Conservation (phyloP, 2,797 vertebrate genomes). For the Ceryle rudis region DNA sequence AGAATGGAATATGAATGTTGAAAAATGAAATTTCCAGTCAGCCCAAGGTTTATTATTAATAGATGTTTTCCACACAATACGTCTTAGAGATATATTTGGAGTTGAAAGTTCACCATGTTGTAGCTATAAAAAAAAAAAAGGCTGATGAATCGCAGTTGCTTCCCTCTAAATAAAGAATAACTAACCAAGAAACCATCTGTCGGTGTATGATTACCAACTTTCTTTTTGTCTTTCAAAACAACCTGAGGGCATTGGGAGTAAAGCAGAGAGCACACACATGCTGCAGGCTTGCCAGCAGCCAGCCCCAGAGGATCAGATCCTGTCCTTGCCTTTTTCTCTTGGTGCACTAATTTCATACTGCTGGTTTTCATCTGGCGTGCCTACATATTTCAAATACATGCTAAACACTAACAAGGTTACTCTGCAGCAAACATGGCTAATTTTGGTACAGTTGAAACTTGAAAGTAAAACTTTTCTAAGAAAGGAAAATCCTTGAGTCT, state of each 20-base stretch:
- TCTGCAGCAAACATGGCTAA: not conserved
- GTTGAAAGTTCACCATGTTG: constrained; percentile 35
- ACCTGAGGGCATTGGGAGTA: constrained; percentile 27
- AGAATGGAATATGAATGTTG: not conserved
- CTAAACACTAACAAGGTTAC: not conserved
- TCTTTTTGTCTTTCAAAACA: constrained; percentile 73
- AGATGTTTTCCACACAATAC: not conserved
- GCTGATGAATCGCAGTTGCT: constrained; percentile 61
- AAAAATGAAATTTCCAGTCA: constrained; percentile 41
- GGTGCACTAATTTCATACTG: constrained; percentile 7
- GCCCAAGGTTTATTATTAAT: constrained; percentile 30
- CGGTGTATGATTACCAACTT: constrained; percentile 70
- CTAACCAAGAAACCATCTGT: constrained; percentile 71
- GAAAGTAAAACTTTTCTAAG: not conserved
- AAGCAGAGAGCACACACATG: not conserved
- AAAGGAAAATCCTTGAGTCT: not conserved
- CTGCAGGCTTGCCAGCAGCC: not conserved
- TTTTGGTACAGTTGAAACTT: not conserved
- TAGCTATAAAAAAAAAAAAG: not conserved
- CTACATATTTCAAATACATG: not conserved
- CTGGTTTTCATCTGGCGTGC: not conserved
- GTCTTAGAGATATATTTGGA: constrained; percentile 55
- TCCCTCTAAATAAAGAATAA: constrained; percentile 68
- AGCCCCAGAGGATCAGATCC: not conserved
- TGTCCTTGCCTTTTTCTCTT: constrained; percentile 1